Evolutionary conservation across 2,113 vertebrate genomes (phyloP), one percentile per base, ranked within the genome.

Genomic region (Heloderma charlesbogerti): DNA sequence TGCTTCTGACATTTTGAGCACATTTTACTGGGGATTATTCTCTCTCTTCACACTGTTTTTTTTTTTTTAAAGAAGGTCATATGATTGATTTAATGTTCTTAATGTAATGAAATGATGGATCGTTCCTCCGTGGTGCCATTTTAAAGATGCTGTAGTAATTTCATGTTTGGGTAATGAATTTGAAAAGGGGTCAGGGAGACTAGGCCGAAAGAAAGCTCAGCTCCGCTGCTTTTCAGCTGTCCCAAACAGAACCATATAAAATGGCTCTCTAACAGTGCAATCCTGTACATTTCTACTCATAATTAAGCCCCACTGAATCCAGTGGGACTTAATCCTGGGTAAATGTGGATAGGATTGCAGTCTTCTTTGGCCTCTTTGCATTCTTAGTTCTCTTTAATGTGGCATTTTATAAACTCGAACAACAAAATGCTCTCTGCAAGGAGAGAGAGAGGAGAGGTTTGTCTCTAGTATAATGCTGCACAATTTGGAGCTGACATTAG

Each of bases 31-130:
- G 78, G 82, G 75, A 87, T 95, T 95, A 96, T 96, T 96, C 96
- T 94, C 90, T 95, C 95, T 96, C 95, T 96, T 96, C 95, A 93
- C 93, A 92, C 83, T 88, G 91, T 94, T 93, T n/a, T n/a, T n/a
- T n/a, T n/a, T n/a, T n/a, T n/a, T n/a, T n/a, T n/a, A n/a, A n/a
- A 95, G 94, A 95, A 54, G 93, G 97, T 97, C 96, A 96, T 92
- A 96, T 92, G 91, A 92, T 97, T 94, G 93, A 89, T 95, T 97
- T 96, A 94, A 93, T 94, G 93, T 92, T 92, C 89, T 94, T 92
- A 37, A 75, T 45, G n/a, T 89, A 94, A 92, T 79, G 90, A 93
- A 96, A 89, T 94, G 90, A 90, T 82, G 34, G 20, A 25, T 77
- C 93, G 85, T 95, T 95, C 66, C 69, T 84, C 90, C 92, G 90